Percentiles rank a stretch among this genome's conserved stretches.
Evolutionary conservation across 1,140 invertebrate species (phyloP).

Genomic region (Sycophaga agraensis): DNA sequence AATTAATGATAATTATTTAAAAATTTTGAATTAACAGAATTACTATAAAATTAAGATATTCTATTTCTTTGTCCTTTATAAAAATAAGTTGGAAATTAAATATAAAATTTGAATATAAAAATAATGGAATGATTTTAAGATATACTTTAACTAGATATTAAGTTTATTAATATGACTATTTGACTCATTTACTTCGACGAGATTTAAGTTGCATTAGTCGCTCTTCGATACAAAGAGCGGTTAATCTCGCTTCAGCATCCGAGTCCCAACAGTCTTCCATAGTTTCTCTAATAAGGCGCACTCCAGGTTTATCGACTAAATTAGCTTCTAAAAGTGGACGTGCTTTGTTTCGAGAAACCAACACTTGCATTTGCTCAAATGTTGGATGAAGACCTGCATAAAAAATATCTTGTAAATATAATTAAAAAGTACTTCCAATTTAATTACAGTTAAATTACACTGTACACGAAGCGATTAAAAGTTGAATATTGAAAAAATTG

Average conservation of each 20-base stretch:
- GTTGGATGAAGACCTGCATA: slow-evolving; percentile 67
- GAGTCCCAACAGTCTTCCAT: slow-evolving; percentile 95
- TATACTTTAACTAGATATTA: no score
- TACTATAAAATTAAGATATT: no score
- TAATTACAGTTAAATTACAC: no score
- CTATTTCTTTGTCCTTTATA: no score
- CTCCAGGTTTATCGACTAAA: slow-evolving; percentile 59
- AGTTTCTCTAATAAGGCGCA: slow-evolving; percentile 79
- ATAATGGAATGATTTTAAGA: no score
- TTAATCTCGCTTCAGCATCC: slow-evolving; percentile 88
- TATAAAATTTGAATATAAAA: no score
- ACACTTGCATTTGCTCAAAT: slow-evolving; percentile 74
- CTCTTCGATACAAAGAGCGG: slow-evolving; percentile 87
- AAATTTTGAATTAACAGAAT: no score
- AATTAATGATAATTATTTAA: no score
- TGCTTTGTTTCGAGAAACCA: slow-evolving; percentile 82
- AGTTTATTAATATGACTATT: not conserved
- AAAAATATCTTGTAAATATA: slow-evolving; percentile 24
- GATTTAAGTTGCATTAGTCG: slow-evolving; percentile 75
- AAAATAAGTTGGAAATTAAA: no score
- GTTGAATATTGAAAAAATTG: not conserved
- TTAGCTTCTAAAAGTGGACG: slow-evolving; percentile 75
- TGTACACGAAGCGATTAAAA: no score
- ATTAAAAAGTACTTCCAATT: no score
- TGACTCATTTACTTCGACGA: slow-evolving; percentile 49